Evolutionary conservation across 2,797 vertebrate genomes (phyloP).

Genomic region (Platalea minor): DNA sequence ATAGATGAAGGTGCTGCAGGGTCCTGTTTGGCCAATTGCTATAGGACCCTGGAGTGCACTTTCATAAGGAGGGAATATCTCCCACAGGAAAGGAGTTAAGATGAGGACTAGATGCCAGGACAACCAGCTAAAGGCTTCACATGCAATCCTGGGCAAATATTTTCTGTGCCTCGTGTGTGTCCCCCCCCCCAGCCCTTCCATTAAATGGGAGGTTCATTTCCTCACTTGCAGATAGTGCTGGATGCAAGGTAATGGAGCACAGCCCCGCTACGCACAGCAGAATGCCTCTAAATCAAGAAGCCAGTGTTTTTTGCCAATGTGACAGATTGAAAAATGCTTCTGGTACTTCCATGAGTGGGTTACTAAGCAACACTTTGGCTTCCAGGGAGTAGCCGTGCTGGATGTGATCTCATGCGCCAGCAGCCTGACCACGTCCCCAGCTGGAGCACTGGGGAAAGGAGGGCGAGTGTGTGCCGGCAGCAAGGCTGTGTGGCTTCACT

Average conservation of each 20-base stretch:
- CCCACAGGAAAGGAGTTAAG: conserved; percentile 1
- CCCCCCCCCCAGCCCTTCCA: not conserved
- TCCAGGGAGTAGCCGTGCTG: conserved; percentile 55
- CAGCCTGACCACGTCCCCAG: conserved; percentile 53
- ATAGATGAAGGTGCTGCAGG: conserved; percentile 59
- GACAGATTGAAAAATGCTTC: conserved; percentile 69
- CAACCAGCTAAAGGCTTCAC: not conserved
- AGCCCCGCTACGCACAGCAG: not conserved
- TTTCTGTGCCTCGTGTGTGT: not conserved
- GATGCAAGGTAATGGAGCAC: conserved; percentile 51
- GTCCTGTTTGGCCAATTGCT: conserved; percentile 60
- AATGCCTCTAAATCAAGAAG: conserved; percentile 64
- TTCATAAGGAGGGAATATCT: conserved; percentile 42
- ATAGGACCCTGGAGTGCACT: conserved; percentile 45
- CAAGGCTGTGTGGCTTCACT: not conserved
- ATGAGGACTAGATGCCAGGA: conserved; percentile 1
- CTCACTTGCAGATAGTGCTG: not conserved
- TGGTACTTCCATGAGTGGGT: conserved; percentile 63
- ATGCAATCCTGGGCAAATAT: not conserved
- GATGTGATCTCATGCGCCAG: conserved; percentile 35
- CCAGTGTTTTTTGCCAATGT: conserved; percentile 35
- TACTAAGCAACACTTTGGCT: conserved; percentile 70
- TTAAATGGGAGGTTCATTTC: not conserved
- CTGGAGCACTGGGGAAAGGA: conserved; percentile 16
- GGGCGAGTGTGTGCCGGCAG: not conserved